Evolutionary conservation across 2,797 vertebrate species (phyloP), one percentile per base, ranked within the genome.

Genomic region (Lophius americanus): DNA sequence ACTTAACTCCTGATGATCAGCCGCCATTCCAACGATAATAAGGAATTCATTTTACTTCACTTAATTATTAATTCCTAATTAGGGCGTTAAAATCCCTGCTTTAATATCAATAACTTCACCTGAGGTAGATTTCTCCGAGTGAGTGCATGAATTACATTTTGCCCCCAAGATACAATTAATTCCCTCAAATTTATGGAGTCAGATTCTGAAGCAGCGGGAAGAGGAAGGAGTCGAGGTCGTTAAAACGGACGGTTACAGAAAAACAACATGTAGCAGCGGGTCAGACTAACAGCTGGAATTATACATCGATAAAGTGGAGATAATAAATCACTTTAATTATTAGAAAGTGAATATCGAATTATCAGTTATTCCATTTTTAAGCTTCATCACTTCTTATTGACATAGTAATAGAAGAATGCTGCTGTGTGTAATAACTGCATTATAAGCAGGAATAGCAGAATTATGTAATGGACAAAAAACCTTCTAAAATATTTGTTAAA

Each of bases 131-230:
- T 23, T 23, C 23, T 23, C 23, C 23, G 23, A 23, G 23, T 23
- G 23, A 23, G 23, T 23, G 23, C 23, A 23, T 23, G 23, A 23
- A 23, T 23, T 23, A 23, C 23, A 60, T 12, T 51, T 4, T 64
- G 53, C 43, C 62, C 48, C 57, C 32, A 44, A 56, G 47, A 47
- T 49, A 58, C 13, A 68, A 38, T 68, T 61, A 60, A 43, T 73
- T 46, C 6, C 55, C 9, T 36, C 6, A 49, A 42, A 75, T 46
- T 10, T 33, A 43, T 61, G 68, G n/a, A 10, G 23, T 62, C 9
- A 49, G 8, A 61, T 59, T 58, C 6, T 51, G 42, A 48, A 59
- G 56, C 11, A 47, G 32, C 7, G 7, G 7, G 5, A 64, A 13
- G 7, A 13, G n/a, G 7, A 35, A 50, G 0, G 43, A 39, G 23